Percentiles rank a stretch among this genome's conserved stretches.
Conservation (phyloP, 2,113 vertebrate genomes). For the Xiphorhynchus elegans region DNA sequence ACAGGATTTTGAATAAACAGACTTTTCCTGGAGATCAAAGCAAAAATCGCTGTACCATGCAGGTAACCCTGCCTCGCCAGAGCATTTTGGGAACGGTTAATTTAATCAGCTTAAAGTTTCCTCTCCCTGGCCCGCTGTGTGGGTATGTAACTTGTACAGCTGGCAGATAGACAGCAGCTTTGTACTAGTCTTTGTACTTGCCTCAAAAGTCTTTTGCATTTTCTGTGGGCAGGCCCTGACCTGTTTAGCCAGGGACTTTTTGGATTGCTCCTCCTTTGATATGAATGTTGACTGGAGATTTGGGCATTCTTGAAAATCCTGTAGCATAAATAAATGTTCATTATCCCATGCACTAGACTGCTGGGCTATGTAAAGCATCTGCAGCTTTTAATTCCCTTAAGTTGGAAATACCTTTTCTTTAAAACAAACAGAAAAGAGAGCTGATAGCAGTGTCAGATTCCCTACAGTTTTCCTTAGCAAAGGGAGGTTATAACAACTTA, state of each 20-base stretch:
- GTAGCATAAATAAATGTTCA: conserved; percentile 12
- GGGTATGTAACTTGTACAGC: background rate
- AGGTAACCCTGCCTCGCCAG: conserved; percentile 30
- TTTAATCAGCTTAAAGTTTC: background rate
- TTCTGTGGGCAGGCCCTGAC: conserved; percentile 39
- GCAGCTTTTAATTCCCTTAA: background rate
- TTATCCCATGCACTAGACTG: background rate
- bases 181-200: background rate
- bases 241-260: conserved; percentile 18
- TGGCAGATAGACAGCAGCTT: background rate
- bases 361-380: conserved; percentile 28
- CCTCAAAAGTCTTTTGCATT: conserved; percentile 1
- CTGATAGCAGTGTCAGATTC: background rate
- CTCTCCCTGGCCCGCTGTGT: background rate
- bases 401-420: background rate
- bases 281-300: conserved; percentile 40
- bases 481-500: background rate
- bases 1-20: background rate
- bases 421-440: background rate
- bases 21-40: conserved; percentile 36
- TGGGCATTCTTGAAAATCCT: conserved; percentile 63
- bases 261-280: conserved; percentile 32
- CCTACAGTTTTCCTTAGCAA: background rate
- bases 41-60: background rate
- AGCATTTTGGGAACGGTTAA: background rate